Base-by-base conservation (phyloP, 64 coral and sea anemone species). In the Dendronephthya gigantea region DNA sequence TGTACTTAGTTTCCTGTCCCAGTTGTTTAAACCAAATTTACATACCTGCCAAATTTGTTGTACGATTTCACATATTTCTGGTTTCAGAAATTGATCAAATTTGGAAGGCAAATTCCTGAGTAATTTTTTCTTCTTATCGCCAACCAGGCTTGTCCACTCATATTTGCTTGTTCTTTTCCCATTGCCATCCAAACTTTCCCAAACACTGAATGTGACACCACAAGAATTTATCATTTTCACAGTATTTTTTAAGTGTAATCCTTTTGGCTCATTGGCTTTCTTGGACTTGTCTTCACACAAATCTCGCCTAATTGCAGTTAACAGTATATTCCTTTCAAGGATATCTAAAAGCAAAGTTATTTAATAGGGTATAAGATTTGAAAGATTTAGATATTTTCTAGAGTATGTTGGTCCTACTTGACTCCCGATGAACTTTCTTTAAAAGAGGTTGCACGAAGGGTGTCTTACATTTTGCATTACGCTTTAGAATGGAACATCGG, bases 171-270 rank as follows among this genome's bases (percentile, higher is more conserved):
- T 59, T 35, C 50, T 81, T 59, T 82, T 82, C 0, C 66, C 86
- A 82, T 88, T 81, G 28, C 70, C 86, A 88, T 88, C 81, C 81
- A 47, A 39, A 12, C 56, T 88, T 47, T 82, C 86, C 86, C 75
- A 88, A 47, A 88, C 38, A 25, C 47, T 52, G 40, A 88, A 88
- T 33, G 86, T 50, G 29, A 88, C 86, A 32, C 74, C 86, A 82
- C 86, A 88, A 76, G 69, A 76, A 76, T 76, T 76, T 76, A 76
- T 76, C 69, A 76, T 30, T 76, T 76, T 76, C 69, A 76, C 69
- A 76, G 69, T 76, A 76, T 37, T 76, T 76, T 76, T 76, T 34
- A 76, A 76, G 69, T 76, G 69, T 34, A 76, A 76, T 76, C 69
- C 69, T 76, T 16, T 76, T 28, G 69, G 69, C 69, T 76, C 69